Percentiles rank a stretch among this genome's conserved stretches.
These are phyloP conservation scores for Tokudaia tokunoshimensis DNA, from an alignment of 2,797 vertebrate species.

Conservation along the genomic window DNA sequence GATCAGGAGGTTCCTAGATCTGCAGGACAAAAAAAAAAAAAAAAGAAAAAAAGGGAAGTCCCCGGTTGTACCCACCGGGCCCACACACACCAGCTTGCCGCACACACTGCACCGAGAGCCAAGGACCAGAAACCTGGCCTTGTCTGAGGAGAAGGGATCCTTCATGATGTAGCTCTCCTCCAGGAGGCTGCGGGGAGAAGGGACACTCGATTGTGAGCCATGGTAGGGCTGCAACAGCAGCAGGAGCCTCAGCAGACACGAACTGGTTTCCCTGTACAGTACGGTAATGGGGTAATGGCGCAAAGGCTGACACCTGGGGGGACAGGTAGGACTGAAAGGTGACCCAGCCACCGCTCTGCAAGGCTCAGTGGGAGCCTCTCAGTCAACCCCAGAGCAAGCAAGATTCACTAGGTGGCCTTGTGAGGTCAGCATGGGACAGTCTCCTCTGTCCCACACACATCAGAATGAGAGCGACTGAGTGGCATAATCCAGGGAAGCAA, in stretches of 20 bases:
- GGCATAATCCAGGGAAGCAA: rapidly evolving
- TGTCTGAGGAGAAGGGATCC: constrained; percentile 93
- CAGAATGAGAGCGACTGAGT: background rate
- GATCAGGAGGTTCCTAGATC: background rate
- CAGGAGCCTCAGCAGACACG: background rate
- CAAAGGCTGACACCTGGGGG: background rate
- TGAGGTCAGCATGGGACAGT: background rate
- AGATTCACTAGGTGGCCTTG: background rate
- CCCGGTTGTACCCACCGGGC: constrained; percentile 87
- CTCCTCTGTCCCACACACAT: background rate
- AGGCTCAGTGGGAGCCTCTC: rapidly evolving
- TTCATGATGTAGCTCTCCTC: constrained; percentile 94
- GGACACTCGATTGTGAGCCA: rapidly evolving
- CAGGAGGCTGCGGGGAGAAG: constrained; percentile 89
- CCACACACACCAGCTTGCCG: constrained; percentile 90
- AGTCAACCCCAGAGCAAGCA: background rate
- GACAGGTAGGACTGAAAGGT: rapidly evolving
- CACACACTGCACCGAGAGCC: constrained; percentile 93
- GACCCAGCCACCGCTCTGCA: background rate
- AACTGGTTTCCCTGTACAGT: background rate
- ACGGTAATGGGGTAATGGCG: background rate
- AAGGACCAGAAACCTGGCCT: constrained; percentile 92
- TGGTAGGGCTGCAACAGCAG: rapidly evolving
- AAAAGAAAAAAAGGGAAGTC: background rate
- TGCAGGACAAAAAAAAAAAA: background rate